Percentiles rank a stretch among this genome's conserved stretches.
phyloP scores from a whole-genome alignment of 2,888 invertebrate species.

The Hesperia comma region DNA sequence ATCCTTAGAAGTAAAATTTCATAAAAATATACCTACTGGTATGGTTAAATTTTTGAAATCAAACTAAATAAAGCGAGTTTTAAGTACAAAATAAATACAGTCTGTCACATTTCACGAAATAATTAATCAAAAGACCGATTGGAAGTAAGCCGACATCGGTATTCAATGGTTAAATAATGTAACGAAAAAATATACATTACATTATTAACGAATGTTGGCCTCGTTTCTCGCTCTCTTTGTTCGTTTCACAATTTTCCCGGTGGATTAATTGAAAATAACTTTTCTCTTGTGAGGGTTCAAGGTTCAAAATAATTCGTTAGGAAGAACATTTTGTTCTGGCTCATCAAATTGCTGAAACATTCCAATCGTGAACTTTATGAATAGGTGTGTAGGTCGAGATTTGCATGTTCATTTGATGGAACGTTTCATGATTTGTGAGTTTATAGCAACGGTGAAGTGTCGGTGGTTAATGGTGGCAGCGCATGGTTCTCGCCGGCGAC shows the following conservation, averaged over 20 bases:
- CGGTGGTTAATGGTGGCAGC: constrained; percentile 82
- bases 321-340: constrained; percentile 65
- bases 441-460: constrained; percentile 84
- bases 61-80: constrained; percentile 1
- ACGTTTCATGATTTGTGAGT: constrained; percentile 84
- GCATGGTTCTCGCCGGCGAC: constrained; percentile 78
- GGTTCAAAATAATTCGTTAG: constrained; percentile 77
- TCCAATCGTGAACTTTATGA: constrained; percentile 57
- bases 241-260: constrained; percentile 74
- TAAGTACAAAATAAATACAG: constrained; percentile 12
- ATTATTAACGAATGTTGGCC: constrained; percentile 84
- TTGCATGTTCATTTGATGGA: constrained; percentile 60
- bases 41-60: too few relatives aligned
- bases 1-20: too few relatives aligned
- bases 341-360: constrained; percentile 54
- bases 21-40: too few relatives aligned
- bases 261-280: constrained; percentile 74
- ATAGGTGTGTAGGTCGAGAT: constrained; percentile 53
- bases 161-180: constrained; percentile 68
- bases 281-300: constrained; percentile 68
- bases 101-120: constrained; percentile 44
- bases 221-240: constrained; percentile 83
- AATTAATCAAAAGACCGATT: constrained; percentile 66
- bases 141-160: constrained; percentile 67
- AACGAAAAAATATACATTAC: constrained; percentile 83